Evolutionary conservation across 64 coral and sea anemone genomes (phyloP).

Genomic region (Montipora foliosa): DNA sequence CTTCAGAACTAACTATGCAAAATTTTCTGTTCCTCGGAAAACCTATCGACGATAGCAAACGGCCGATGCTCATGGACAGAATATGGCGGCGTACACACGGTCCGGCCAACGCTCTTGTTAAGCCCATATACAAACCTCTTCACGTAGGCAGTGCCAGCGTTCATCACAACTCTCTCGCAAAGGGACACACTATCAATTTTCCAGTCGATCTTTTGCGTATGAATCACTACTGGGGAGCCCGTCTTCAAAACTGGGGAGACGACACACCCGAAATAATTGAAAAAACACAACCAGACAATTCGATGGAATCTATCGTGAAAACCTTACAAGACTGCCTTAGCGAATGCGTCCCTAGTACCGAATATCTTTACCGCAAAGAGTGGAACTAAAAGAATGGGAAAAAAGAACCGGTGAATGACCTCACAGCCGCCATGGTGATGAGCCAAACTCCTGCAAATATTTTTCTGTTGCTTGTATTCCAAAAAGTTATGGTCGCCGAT

Average conservation of each 20-base stretch:
- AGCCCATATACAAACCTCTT: constrained; percentile 77
- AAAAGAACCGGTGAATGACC: too few species aligned
- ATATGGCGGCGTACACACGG: constrained; percentile 64
- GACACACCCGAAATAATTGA: constrained; percentile 74
- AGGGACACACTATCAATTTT: not conserved
- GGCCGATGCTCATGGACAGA: constrained; percentile 65
- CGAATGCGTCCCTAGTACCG: not conserved
- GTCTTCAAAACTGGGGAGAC: constrained; percentile 76
- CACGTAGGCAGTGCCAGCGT: constrained; percentile 21
- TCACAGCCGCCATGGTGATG: too few species aligned
- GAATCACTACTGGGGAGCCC: constrained; percentile 83
- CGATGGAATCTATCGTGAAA: constrained; percentile 15
- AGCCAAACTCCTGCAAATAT: too few species aligned
- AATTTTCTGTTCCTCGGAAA: constrained; percentile 88
- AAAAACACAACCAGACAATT: constrained; percentile 57
- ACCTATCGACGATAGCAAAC: constrained; percentile 56
- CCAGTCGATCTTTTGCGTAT: constrained; percentile 30
- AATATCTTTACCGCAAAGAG: constrained; percentile 13
- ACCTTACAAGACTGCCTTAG: not conserved
- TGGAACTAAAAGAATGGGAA: not conserved
- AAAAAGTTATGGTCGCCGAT: too few species aligned
- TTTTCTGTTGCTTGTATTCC: too few species aligned
- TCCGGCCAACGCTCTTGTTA: constrained; percentile 76
- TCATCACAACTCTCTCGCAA: constrained; percentile 53
- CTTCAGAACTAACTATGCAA: constrained; percentile 75